Percentiles rank a stretch among this genome's conserved stretches.
Evolutionary conservation across 2,797 vertebrate species (phyloP).

Genomic region (Lithobates pipiens): DNA sequence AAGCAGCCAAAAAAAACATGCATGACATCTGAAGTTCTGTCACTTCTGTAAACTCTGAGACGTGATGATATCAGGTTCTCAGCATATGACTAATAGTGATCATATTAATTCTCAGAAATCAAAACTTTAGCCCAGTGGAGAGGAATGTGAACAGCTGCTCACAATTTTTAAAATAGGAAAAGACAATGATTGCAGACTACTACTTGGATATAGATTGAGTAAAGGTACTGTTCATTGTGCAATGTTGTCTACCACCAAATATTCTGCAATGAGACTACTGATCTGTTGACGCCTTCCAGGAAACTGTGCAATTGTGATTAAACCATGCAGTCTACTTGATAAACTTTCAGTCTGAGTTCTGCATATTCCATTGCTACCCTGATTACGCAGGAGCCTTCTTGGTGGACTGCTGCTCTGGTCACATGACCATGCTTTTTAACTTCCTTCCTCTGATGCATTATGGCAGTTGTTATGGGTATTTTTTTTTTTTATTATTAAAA

Average conservation of each 20-base stretch:
- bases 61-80: constrained; percentile 8
- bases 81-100: background rate
- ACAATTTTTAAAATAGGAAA: background rate
- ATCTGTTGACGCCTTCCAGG: background rate
- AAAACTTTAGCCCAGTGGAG: background rate
- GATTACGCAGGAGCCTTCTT: no score
- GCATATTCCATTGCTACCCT: no score
- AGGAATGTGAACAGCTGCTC: background rate
- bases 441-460: no score
- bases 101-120: background rate
- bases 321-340: no score
- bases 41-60: background rate
- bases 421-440: no score
- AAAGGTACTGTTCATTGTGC: background rate
- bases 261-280: background rate
- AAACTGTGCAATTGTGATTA: no score
- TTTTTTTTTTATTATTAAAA: no score
- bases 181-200: background rate
- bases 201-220: background rate
- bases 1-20: background rate
- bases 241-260: background rate
- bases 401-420: no score
- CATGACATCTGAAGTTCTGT: background rate
- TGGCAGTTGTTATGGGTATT: no score
- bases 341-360: no score